phyloP scores from a whole-genome alignment of 2,797 vertebrate species.

The Thripadectes ignobilis region DNA sequence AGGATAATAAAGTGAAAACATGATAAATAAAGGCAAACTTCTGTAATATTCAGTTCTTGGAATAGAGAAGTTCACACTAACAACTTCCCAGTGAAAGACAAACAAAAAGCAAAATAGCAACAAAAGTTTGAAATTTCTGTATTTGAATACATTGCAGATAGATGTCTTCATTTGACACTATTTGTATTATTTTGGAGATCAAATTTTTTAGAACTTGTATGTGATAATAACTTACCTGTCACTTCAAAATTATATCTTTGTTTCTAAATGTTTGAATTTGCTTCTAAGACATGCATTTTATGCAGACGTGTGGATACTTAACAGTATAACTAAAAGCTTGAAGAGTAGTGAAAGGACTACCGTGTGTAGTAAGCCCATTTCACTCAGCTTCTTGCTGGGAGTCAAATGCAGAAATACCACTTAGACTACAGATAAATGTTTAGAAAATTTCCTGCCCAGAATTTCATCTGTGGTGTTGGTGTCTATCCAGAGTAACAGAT shows the following conservation, averaged over 20 bases:
- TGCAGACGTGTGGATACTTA: background rate
- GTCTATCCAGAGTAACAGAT: background rate
- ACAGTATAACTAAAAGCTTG: background rate
- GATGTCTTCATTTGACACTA: background rate
- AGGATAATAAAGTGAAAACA: background rate
- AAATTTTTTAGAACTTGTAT: background rate
- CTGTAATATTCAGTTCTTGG: background rate
- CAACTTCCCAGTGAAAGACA: background rate
- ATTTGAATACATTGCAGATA: background rate
- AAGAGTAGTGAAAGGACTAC: background rate
- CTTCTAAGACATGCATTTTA: background rate
- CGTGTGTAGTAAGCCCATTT: rapidly evolving
- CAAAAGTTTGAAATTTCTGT: background rate
- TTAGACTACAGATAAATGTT: background rate
- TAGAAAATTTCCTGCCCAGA: background rate
- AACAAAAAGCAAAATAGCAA: background rate
- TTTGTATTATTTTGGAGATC: background rate
- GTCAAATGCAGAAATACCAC: background rate
- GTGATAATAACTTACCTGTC: background rate
- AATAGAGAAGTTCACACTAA: background rate
- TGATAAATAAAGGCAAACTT: background rate
- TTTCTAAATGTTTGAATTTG: background rate
- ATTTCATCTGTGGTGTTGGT: background rate
- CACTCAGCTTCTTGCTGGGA: background rate
- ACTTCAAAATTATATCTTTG: background rate